Evolutionary conservation across 2,888 invertebrate genomes (phyloP).

Genomic region (Plebejus melissa): DNA sequence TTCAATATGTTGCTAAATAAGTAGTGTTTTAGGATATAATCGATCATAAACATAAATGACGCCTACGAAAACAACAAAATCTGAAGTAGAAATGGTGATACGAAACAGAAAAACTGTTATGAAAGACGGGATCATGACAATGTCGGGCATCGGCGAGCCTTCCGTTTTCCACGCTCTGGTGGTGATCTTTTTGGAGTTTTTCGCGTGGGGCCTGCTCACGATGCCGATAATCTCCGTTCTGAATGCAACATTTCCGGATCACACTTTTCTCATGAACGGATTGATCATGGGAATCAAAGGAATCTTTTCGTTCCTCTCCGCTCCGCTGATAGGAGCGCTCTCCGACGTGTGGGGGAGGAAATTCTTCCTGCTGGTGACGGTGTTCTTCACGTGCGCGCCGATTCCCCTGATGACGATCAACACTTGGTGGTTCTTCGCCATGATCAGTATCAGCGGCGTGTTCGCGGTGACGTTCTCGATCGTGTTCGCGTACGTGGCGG

Average conservation of each 20-base stretch:
- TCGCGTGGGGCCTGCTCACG: slow-evolving; percentile 99
- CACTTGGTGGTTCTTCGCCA: slow-evolving; percentile 99
- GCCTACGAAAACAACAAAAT: slow-evolving; percentile 89
- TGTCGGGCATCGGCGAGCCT: slow-evolving; percentile 94
- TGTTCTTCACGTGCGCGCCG: slow-evolving; percentile 99
- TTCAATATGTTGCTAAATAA: slow-evolving; percentile 68
- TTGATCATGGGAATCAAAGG: slow-evolving; percentile 99
- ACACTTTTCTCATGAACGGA: slow-evolving; percentile 99
- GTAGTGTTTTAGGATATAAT: slow-evolving; percentile 60
- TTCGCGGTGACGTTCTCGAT: slow-evolving; percentile 99
- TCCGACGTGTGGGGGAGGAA: slow-evolving; percentile 99
- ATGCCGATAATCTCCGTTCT: slow-evolving; percentile 97
- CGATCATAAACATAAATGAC: slow-evolving; percentile 76
- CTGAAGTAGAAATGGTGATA: slow-evolving; percentile 92
- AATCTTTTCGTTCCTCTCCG: slow-evolving; percentile 97
- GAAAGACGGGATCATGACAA: slow-evolving; percentile 93
- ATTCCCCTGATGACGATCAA: slow-evolving; percentile 99
- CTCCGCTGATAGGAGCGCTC: slow-evolving; percentile 97
- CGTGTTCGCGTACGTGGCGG: slow-evolving; percentile 99
- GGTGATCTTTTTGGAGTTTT: slow-evolving; percentile 99
- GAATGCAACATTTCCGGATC: slow-evolving; percentile 98
- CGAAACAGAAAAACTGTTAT: slow-evolving; percentile 91
- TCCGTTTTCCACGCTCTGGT: slow-evolving; percentile 99
- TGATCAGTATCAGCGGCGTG: slow-evolving; percentile 98
- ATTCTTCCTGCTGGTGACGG: slow-evolving; percentile 97